Base-by-base conservation (phyloP, 2,797 vertebrate species). In the Centropyge bicolor region DNA sequence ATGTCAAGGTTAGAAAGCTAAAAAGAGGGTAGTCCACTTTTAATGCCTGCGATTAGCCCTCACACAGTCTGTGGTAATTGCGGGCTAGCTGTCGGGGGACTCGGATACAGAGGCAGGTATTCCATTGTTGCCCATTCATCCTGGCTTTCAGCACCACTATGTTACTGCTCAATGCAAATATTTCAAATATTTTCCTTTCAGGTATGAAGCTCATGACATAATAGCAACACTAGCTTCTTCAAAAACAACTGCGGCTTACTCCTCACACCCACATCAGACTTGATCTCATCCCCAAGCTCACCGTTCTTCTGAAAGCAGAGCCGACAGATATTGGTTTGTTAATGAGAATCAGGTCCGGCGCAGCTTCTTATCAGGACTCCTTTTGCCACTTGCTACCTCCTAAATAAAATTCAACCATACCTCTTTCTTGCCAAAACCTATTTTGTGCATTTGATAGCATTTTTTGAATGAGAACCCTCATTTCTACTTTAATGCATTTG, bases 301-400 rank as follows among this genome's bases (percentile, higher is more conserved):
- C 14, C 38, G 27, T 64, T 57, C 62, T 24, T 31, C 51, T 43
- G 20, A 78, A 66, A 48, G 67, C 46, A 71, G 46, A 66, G 69
- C 54, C 54, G 67, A 81, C 48, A 56, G 22, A 59, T 65, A 70
- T 19, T 27, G 24, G 55, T 38, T 51, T 17, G 6, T 70, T 84
- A 90, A 86, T 83, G 76, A 82, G 48, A 77, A 56, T 81, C 61
- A 46, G 10, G 40, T 70, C 57, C 24, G 52, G 40, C 45, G 17
- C 51, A 72, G 43, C 66, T 31, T 78, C 72, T 85, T 86, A 83
- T 85, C 80, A 64, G 56, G 56, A 48, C 56, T 76, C 43, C 49
- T 36, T 51, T 82, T 43, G 54, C 54, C 60, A 72, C 46, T 24
- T 10, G 6, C 59, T 43, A 41, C 45, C 49, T 60, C 56, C 52